Conservation (phyloP, 1,140 invertebrate species). For the Ips typographus region DNA sequence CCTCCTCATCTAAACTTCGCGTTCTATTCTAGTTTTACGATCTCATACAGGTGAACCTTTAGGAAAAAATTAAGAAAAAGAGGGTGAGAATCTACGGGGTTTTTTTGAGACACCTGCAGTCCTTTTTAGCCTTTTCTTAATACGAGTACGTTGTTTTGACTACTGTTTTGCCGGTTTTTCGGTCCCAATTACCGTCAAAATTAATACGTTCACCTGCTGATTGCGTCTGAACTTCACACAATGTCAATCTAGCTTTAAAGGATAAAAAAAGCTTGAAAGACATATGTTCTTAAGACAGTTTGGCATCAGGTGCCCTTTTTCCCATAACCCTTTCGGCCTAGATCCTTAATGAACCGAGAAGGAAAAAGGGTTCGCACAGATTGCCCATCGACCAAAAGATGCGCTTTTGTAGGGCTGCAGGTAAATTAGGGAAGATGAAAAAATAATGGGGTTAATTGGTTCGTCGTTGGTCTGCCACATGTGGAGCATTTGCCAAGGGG, state of each 20-base stretch:
- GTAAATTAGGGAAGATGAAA: constrained; percentile 34
- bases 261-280: constrained; percentile 13
- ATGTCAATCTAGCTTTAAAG: background rate
- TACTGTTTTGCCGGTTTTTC: no score
- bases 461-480: constrained; percentile 15
- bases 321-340: constrained; percentile 38
- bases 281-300: constrained; percentile 15
- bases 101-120: background rate
- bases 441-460: constrained; percentile 38
- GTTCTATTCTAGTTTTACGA: constrained; percentile 2
- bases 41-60: background rate
- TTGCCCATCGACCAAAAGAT: constrained; percentile 30
- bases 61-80: background rate
- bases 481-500: constrained; percentile 11
- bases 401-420: constrained; percentile 31
- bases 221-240: background rate
- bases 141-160: no score
- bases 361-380: constrained; percentile 37
- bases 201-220: background rate
- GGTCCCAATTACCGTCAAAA: background rate
- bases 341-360: constrained; percentile 33
- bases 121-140: background rate
- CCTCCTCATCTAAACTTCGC: background rate
- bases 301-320: constrained; percentile 36
- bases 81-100: background rate